A percentile compares a stretch with the other conserved stretches of the same genome.
Conservation (phyloP, 2,797 vertebrate genomes). For the Brachyrhaphis roseni region DNA sequence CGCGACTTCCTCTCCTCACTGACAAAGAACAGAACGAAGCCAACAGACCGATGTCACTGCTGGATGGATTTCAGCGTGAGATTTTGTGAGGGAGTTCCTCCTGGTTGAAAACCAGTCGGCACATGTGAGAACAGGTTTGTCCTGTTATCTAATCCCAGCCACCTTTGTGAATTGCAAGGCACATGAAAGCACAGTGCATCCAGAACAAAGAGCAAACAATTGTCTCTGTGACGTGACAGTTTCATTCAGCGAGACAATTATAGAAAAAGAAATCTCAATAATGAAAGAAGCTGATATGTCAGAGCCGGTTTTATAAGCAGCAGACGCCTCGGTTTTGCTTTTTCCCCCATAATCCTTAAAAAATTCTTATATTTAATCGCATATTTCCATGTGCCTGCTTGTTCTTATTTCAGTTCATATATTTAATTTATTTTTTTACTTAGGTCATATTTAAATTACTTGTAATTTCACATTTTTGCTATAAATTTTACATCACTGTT, state of each 20-base stretch:
- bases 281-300: not conserved
- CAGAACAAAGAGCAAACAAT: not conserved
- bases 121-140: slow-evolving; percentile 16
- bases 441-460: too few relatives aligned
- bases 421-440: too few relatives aligned
- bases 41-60: not conserved
- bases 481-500: too few relatives aligned
- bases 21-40: slow-evolving; percentile 4
- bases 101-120: slow-evolving; percentile 18
- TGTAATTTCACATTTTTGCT: too few relatives aligned
- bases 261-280: not conserved
- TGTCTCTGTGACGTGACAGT: not conserved
- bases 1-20: slow-evolving; percentile 48
- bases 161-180: slow-evolving; percentile 7
- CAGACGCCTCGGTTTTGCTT: not conserved
- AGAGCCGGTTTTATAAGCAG: not conserved
- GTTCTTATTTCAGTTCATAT: too few relatives aligned
- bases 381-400: too few relatives aligned
- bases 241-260: not conserved
- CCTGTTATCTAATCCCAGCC: not conserved
- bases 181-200: not conserved
- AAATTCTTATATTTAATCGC: not conserved
- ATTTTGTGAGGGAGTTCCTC: slow-evolving; percentile 19
- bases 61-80: slow-evolving; percentile 18
- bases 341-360: not conserved